A percentile compares a stretch with the other conserved stretches of the same genome.
phyloP scores from a whole-genome alignment of 2,888 invertebrate species.

The Coenonympha glycerion region DNA sequence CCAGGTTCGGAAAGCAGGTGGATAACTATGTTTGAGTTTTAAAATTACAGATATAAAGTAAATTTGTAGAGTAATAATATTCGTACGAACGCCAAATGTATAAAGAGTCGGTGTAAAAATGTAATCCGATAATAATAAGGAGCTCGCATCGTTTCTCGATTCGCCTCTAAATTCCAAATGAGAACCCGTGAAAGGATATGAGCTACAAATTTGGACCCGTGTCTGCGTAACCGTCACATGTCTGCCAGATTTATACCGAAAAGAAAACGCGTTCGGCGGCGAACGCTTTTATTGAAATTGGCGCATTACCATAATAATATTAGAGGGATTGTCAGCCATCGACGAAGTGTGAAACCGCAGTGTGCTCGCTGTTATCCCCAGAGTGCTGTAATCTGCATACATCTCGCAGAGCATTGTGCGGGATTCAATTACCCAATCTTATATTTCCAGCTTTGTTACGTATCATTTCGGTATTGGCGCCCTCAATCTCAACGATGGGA shows the following conservation, averaged over 20 bases:
- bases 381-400: slow-evolving; percentile 52
- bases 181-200: slow-evolving; percentile 51
- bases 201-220: slow-evolving; percentile 62
- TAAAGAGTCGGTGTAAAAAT: slow-evolving; percentile 9
- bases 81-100: too few relatives aligned
- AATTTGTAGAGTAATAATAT: too few relatives aligned
- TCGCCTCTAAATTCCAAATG: slow-evolving; percentile 41
- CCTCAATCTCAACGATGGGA: slow-evolving; percentile 25
- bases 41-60: too few relatives aligned
- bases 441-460: slow-evolving; percentile 50
- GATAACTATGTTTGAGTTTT: too few relatives aligned
- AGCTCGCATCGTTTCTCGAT: slow-evolving; percentile 35
- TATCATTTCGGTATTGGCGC: slow-evolving; percentile 29
- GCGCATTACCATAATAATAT: slow-evolving; percentile 74
- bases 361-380: slow-evolving; percentile 54
- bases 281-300: slow-evolving; percentile 74
- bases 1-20: too few relatives aligned
- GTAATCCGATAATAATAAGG: slow-evolving; percentile 17
- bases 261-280: slow-evolving; percentile 57
- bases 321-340: slow-evolving; percentile 71
- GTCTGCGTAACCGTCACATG: slow-evolving; percentile 53
- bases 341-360: slow-evolving; percentile 66
- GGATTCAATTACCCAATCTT: slow-evolving; percentile 63
- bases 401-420: slow-evolving; percentile 53
- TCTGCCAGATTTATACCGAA: slow-evolving; percentile 61